Conservation (phyloP, 1,140 invertebrate genomes). For the Heliconius hermathena region DNA sequence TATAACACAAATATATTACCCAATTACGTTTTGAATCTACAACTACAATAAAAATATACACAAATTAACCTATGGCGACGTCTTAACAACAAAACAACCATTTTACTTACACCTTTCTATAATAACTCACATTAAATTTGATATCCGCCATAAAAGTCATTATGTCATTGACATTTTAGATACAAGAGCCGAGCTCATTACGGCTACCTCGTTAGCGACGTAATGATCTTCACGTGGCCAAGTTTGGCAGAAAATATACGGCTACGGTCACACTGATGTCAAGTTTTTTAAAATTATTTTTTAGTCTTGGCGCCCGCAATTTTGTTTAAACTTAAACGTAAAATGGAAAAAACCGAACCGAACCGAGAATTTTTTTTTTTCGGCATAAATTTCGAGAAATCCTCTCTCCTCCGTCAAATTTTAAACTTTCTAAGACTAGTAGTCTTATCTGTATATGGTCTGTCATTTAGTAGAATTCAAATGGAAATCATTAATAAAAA, state of each 20-base stretch:
- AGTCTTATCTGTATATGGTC: too few species aligned
- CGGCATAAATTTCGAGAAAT: too few species aligned
- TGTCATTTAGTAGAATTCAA: too few species aligned
- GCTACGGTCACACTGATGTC: conserved; percentile 6
- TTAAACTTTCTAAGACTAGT: too few species aligned
- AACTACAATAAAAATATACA: neutral
- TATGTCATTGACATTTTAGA: conserved; percentile 12
- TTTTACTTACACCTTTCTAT: neutral
- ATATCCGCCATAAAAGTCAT: neutral
- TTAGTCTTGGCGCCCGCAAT: neutral
- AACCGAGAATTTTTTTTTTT: too few species aligned
- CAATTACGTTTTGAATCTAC: too few species aligned
- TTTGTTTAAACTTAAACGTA: too few species aligned
- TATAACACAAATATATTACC: too few species aligned
- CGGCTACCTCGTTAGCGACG: conserved; percentile 18
- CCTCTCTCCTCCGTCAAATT: too few species aligned
- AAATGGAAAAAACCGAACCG: too few species aligned
- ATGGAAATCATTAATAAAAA: too few species aligned
- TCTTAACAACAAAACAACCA: neutral
- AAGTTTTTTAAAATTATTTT: neutral
- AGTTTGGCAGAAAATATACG: conserved; percentile 25
- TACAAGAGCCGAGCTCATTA: conserved; percentile 17
- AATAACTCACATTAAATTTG: neutral
- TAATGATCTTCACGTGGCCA: conserved; percentile 28
- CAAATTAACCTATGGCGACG: neutral